Percentiles rank a stretch among this genome's conserved stretches.
phyloP scores from a whole-genome alignment of 2,797 vertebrate genomes.

The Corythornis leucogaster region DNA sequence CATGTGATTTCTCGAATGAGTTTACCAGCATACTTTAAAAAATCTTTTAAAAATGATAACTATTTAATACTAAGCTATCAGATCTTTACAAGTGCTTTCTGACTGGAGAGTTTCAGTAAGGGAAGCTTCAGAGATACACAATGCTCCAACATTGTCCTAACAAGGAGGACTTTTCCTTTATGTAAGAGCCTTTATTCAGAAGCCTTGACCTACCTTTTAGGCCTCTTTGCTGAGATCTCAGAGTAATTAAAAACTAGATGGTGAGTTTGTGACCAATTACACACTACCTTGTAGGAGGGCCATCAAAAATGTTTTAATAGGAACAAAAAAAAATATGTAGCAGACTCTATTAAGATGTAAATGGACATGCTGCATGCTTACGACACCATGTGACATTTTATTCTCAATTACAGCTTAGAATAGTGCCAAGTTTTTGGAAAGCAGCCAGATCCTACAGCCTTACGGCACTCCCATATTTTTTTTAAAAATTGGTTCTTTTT shows the following conservation, averaged over 20 bases:
- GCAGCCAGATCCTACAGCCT: not conserved
- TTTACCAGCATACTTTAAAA: not conserved
- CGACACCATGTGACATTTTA: not conserved
- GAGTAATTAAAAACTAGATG: not conserved
- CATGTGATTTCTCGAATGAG: not conserved
- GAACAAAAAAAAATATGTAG: not conserved
- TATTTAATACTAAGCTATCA: not conserved
- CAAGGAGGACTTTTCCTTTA: not conserved
- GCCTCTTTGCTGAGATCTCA: not conserved
- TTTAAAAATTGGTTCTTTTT: not conserved
- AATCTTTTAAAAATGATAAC: fast-evolving
- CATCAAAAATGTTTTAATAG: not conserved
- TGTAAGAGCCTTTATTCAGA: not conserved
- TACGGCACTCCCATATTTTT: not conserved
- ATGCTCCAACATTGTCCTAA: not conserved
- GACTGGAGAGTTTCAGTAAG: not conserved
- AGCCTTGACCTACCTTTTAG: not conserved
- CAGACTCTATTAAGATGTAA: not conserved
- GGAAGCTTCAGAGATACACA: not conserved
- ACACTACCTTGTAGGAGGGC: not conserved
- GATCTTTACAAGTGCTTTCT: not conserved
- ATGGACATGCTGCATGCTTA: not conserved
- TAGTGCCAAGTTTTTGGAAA: slow-evolving; percentile 1
- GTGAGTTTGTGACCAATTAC: not conserved
- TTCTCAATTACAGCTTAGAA: slow-evolving; percentile 3